Percentiles rank a stretch among this genome's conserved stretches.
These are phyloP conservation scores for Nephrotoma flavescens DNA, from an alignment of 2,888 invertebrate species.

Conservation along the genomic window DNA sequence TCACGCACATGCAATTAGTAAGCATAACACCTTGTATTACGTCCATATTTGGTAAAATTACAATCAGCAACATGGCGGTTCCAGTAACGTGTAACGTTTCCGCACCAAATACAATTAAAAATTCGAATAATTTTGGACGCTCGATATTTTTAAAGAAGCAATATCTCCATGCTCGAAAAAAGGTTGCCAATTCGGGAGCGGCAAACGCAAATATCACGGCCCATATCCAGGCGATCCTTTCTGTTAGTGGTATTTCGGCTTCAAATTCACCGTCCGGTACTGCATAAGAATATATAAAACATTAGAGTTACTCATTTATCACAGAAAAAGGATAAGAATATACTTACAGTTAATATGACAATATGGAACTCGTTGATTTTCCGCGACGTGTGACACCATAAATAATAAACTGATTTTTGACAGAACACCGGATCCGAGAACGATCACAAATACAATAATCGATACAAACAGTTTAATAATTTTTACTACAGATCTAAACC, in stretches of 20 bases:
- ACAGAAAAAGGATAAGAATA: conserved; percentile 11
- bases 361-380: conserved; percentile 37
- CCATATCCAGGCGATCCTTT: conserved; percentile 67
- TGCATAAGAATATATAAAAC: conserved; percentile 32
- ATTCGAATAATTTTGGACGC: conserved; percentile 39
- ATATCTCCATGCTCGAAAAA: conserved; percentile 53
- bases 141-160: conserved; percentile 55
- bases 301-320: conserved; percentile 13
- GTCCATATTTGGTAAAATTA: conserved; percentile 65
- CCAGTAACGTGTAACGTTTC: conserved; percentile 71
- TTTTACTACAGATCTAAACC: conserved; percentile 43
- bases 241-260: conserved; percentile 43
- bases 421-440: conserved; percentile 50
- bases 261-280: conserved; percentile 46
- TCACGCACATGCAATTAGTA: conserved; percentile 67
- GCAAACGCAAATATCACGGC: conserved; percentile 58
- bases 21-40: conserved; percentile 70
- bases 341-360: conserved; percentile 38
- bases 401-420: conserved; percentile 61
- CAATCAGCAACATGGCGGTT: conserved; percentile 55
- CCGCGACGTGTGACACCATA: conserved; percentile 53
- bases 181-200: conserved; percentile 59
- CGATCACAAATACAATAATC: conserved; percentile 45
- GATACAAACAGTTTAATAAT: conserved; percentile 53
- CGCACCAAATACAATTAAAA: conserved; percentile 43